These are phyloP conservation scores for Platygyra sinensis DNA, from an alignment of 64 coral and sea anemone genomes.

Conservation along the genomic window DNA sequence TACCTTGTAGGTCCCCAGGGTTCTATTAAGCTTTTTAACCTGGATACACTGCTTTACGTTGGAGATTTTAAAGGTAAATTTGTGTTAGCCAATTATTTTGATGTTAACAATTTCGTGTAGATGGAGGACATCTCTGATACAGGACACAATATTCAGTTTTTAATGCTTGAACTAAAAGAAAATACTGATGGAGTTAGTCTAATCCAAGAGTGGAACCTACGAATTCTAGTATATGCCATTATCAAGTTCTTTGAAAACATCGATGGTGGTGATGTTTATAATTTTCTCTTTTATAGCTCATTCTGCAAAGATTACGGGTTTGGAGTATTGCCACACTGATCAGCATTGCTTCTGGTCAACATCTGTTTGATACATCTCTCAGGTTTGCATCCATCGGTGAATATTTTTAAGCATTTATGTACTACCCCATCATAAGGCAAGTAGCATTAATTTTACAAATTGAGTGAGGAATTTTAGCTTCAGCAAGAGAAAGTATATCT, in stretches of 20 bases:
- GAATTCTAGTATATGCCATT: background rate
- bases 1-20: constrained; percentile 1
- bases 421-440: too few species aligned
- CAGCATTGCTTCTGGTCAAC: constrained; percentile 30
- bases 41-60: constrained; percentile 33
- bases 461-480: too few species aligned
- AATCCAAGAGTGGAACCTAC: too few species aligned
- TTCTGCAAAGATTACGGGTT: constrained; percentile 19
- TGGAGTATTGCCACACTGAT: constrained; percentile 21
- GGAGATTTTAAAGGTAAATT: constrained; percentile 43
- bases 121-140: too few species aligned
- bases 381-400: background rate
- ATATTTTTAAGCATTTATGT: background rate
- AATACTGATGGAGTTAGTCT: too few species aligned
- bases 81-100: background rate
- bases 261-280: background rate
- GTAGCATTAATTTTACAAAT: too few species aligned
- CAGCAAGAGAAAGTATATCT: too few species aligned
- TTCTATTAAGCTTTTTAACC: constrained; percentile 18
- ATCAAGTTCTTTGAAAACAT: background rate
- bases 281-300: constrained; percentile 1
- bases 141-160: too few species aligned
- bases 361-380: constrained; percentile 7
- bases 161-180: too few species aligned
- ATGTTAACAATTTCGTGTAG: background rate